These are phyloP conservation scores for Drosophila atroscutellata DNA, from an alignment of 2,888 invertebrate species.

Conservation along the genomic window DNA sequence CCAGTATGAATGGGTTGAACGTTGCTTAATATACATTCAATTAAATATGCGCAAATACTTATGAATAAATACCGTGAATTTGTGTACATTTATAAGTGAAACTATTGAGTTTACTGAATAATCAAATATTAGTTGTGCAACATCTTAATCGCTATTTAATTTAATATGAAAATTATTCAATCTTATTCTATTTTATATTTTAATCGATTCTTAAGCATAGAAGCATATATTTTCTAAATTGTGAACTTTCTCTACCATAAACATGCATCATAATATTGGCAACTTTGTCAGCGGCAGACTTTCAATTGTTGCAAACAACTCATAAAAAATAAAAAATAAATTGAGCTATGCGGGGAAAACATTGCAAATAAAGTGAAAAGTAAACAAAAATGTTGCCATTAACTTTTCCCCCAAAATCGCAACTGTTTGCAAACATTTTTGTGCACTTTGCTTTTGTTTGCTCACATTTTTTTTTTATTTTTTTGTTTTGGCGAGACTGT, in stretches of 20 bases:
- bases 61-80: not conserved
- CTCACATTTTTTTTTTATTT: constrained; percentile 11
- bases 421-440: constrained; percentile 78
- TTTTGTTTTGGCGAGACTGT: constrained; percentile 48
- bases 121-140: not conserved
- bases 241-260: not conserved
- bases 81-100: not conserved
- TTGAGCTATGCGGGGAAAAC: constrained; percentile 23
- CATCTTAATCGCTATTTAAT: not conserved
- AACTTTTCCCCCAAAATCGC: constrained; percentile 68
- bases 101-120: not conserved
- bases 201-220: not conserved
- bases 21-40: not conserved
- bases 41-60: not conserved
- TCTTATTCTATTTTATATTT: not conserved
- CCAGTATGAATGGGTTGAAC: not conserved
- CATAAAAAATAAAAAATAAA: constrained; percentile 35
- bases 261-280: constrained; percentile 47
- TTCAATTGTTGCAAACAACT: constrained; percentile 65
- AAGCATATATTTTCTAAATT: not conserved
- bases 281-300: constrained; percentile 76
- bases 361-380: constrained; percentile 72
- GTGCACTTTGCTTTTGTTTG: constrained; percentile 56
- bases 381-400: constrained; percentile 72
- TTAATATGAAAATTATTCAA: not conserved